Evolutionary conservation across 1,140 invertebrate species (phyloP), one percentile per base, ranked within the genome.

Genomic region (Ips typographus): DNA sequence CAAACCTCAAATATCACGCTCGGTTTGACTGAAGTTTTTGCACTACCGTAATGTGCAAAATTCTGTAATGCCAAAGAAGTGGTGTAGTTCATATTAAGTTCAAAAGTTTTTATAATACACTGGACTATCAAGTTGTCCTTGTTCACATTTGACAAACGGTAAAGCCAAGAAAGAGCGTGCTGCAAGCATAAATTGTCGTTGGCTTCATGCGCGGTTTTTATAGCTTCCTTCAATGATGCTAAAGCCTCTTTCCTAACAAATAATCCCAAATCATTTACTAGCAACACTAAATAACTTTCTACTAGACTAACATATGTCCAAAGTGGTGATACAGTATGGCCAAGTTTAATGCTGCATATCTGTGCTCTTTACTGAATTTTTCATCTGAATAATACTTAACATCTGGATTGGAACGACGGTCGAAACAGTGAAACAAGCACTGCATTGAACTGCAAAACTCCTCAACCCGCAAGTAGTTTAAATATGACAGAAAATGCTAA

Each of bases 311-410:
- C 88, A 89, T 92, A 74, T 95, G 92, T 6, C 89, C 89, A 82
- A 96, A 95, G 73, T 91, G 87, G 51, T 90, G 90, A 81, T 95
- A 93, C 68, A 96, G 84, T 40, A 93, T 90, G 2, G 94, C 93
- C 67, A 96, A 82, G 82, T 96, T 96, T 1, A 96, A 82, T 40
- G 94, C 92, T 7, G 94, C 94, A 82, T 94, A 96, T 76, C 94
- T 85, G 76, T 91, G 92, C 62, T 89, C 89, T 78, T 89, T 89
- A 58, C 86, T 86, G n/a, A 47, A 4, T 78, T 88, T 89, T 71
- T 92, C 90, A 71, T 89, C 87, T 69, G 77, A 80, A 69, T 76
- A 76, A 74, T 53, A 68, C 67, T 76, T 79, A 76, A 71, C 74
- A 78, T 67, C 78, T 78, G 72, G 81, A 81, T 73, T 82, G 2